Base-by-base conservation (phyloP, 2,888 invertebrate species). In the Acronicta psi region DNA sequence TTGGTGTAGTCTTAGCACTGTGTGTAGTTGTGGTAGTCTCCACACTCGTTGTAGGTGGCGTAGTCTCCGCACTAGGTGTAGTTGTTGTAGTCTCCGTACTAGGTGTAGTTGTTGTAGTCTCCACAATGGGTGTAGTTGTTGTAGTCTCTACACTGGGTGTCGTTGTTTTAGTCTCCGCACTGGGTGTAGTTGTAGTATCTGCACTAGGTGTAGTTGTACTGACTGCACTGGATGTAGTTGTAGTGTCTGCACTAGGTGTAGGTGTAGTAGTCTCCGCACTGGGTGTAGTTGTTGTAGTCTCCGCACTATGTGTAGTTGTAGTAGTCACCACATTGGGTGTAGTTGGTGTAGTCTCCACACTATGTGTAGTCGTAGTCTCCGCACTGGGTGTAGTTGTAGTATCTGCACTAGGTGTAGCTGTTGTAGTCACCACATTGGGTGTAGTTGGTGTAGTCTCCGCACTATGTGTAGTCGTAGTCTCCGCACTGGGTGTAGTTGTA, bases 201-300 rank as follows among this genome's bases (percentile, higher is more conserved):
- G 45, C 20, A 20, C 36, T 42, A 7, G 52, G 11, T 20, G 45
- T 38, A 18, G 62, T 23, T 10, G 52, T 23, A 29, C 8, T 31
- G 18, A 7, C 18, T 0, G 43, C 23, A 14, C 11, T 54, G 0
- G 45, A 40, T 40, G 53, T 18, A 2, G 42, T 17, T 10, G 52
- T 23, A 29, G 10, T 31, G 18, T 13, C 18, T 0, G 43, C 23
- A 14, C 11, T 54, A 0, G 45, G 40, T 40, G 53, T 18, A 2
- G 29, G 3, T 2, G 41, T 1, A 5, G 45, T 54, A 13, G 46
- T 46, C 5, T 1, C 41, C 10, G 25, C 14, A n/a, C 25, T 16
- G 11, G 23, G 13, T 10, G 43, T 25, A 8, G 25, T 6, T 9
- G 25, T 3, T 8, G 25, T 9, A 25, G 25, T 25, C 25, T 25